phyloP scores from a whole-genome alignment of 2,888 invertebrate species.

The Mantis religiosa region DNA sequence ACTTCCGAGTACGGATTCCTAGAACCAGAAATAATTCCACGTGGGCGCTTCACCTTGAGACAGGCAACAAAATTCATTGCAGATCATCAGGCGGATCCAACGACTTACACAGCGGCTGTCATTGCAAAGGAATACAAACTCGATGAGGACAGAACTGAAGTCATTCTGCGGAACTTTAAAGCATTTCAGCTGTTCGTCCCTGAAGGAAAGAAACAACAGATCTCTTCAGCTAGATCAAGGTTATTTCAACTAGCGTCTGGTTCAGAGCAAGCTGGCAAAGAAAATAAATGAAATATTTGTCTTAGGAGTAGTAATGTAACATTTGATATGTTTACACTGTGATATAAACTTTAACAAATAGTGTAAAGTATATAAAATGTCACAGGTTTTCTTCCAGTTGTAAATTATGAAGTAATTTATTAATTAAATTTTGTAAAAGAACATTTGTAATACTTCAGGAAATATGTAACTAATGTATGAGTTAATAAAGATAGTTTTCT shows the following conservation, averaged over 20 bases:
- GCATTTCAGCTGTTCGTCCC: slow-evolving; percentile 38
- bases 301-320: too few relatives aligned
- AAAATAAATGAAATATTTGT: neutral
- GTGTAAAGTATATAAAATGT: too few relatives aligned
- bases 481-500: too few relatives aligned
- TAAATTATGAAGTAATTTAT: too few relatives aligned
- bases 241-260: neutral
- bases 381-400: too few relatives aligned
- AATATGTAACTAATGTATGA: too few relatives aligned
- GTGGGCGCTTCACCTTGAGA: slow-evolving; percentile 63
- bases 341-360: too few relatives aligned
- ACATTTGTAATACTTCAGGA: too few relatives aligned
- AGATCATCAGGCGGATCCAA: slow-evolving; percentile 59
- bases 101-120: slow-evolving; percentile 51
- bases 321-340: too few relatives aligned
- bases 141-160: slow-evolving; percentile 46
- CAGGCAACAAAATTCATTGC: slow-evolving; percentile 62
- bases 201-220: neutral
- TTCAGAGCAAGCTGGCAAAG: neutral
- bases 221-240: neutral
- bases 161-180: slow-evolving; percentile 38
- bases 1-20: slow-evolving; percentile 64
- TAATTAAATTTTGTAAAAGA: too few relatives aligned
- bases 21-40: slow-evolving; percentile 57
- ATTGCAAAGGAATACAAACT: slow-evolving; percentile 69